Conservation (phyloP, 1,140 invertebrate genomes). For the Drosophila busckii region DNA sequence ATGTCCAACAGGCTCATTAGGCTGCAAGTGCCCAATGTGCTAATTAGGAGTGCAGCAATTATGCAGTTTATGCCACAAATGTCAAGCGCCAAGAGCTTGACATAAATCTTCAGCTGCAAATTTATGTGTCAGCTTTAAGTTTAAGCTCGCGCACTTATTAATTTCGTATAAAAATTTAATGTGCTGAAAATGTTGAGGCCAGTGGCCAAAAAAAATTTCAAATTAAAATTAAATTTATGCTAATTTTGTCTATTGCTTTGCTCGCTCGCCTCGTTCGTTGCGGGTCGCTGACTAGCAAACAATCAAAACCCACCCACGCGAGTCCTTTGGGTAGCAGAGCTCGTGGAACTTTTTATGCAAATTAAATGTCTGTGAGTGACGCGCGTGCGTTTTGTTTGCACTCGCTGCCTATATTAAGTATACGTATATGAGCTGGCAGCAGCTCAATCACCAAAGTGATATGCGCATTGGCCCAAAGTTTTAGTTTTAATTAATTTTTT, state of each 20-base stretch:
- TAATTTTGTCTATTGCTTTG: constrained; percentile 58
- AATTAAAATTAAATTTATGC: constrained; percentile 76
- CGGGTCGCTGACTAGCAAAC: constrained; percentile 64
- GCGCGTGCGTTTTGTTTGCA: constrained; percentile 71
- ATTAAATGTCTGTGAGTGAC: constrained; percentile 69
- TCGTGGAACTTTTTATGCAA: constrained; percentile 66
- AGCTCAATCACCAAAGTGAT: too few species aligned
- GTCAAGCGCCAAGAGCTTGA: constrained; percentile 35
- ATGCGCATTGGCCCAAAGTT: too few species aligned
- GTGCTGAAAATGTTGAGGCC: constrained; percentile 49
- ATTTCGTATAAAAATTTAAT: constrained; percentile 7
- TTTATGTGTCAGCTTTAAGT: background rate
- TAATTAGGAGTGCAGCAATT: constrained; percentile 75
- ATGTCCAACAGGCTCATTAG: constrained; percentile 75
- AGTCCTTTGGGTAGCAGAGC: constrained; percentile 11
- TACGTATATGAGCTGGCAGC: too few species aligned
- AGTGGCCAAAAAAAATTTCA: constrained; percentile 73
- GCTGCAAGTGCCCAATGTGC: constrained; percentile 73
- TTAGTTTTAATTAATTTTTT: constrained; percentile 69
- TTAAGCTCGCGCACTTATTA: background rate
- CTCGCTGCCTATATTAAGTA: constrained; percentile 2
- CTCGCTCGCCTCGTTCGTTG: constrained; percentile 35
- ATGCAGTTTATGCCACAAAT: constrained; percentile 67
- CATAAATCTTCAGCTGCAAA: constrained; percentile 50
- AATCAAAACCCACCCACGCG: constrained; percentile 58